Evolutionary conservation across 30 jellyfish, hydroid and myxozoan genomes (phyloP).

Genomic region (Aurelia coerulea): DNA sequence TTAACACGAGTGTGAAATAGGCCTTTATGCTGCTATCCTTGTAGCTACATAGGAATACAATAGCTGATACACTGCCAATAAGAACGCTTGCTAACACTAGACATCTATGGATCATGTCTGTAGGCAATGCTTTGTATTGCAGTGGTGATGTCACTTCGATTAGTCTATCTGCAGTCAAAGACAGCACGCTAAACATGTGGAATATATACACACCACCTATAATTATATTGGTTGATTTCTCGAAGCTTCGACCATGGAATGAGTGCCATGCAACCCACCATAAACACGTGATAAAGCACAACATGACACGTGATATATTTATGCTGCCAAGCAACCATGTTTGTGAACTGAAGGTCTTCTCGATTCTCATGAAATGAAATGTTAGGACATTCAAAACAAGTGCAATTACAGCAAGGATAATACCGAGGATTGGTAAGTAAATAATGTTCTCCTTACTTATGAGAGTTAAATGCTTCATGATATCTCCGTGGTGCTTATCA

Average conservation of each 20-base stretch:
- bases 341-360: constrained; percentile 19
- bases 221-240: background rate
- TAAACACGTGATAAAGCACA: background rate
- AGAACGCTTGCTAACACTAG: background rate
- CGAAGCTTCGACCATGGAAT: constrained; percentile 1
- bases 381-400: background rate
- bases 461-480: background rate
- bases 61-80: background rate
- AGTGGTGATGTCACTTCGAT: constrained; percentile 23
- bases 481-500: too few relatives aligned
- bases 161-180: constrained; percentile 31
- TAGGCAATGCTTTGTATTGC: constrained; percentile 42
- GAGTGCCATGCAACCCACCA: constrained; percentile 39
- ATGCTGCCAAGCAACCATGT: constrained; percentile 13
- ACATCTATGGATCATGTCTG: background rate
- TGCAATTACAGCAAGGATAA: background rate
- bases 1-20: background rate
- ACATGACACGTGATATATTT: constrained; percentile 13
- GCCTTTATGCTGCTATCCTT: constrained; percentile 9
- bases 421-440: constrained; percentile 1
- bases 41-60: background rate
- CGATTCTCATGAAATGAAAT: background rate
- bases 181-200: constrained; percentile 9
- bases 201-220: constrained; percentile 10
- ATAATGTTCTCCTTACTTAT: background rate